Base-by-base conservation (phyloP, 2,888 invertebrate species). In the Lasius fuliginosus region DNA sequence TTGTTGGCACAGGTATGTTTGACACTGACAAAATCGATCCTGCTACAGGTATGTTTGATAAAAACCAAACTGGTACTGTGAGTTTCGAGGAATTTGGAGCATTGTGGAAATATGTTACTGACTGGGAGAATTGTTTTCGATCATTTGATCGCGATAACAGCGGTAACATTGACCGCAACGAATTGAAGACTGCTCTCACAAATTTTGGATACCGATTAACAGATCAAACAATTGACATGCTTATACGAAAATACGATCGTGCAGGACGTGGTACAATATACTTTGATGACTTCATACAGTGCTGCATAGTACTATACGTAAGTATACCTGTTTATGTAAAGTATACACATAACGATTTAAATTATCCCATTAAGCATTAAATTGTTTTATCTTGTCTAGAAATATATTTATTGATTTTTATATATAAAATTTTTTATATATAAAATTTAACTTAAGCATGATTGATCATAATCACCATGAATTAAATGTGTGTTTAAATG, bases 241-340 rank as follows among this genome's bases (percentile, higher is more conserved):
- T 99, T 92, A 96, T 99, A 76, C 96, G 97, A 90, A 99, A 99
- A 95, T 99, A 99, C 95, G 99, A 99, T 95, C 96, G 99, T 89
- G 97, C 97, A 92, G 99, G 99, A n/a, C 96, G 96, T 75, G 98
- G 98, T 49, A 98, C 97, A 9, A 98, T 99, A 91, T 96, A 98
- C 77, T 99, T 99, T 95, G 99, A 99, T 95, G 99, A 99, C 95
- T 99, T 99, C 94, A 99, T 99, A 90, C 99, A 99, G 94, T 98
- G 99, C 94, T 99, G 99, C 94, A 97, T 99, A 87, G 97, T 98
- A 77, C 95, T 99, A 93, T 98, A 99, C 96, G 99, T 99, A 96
- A 97, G 98, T 97, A 93, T 90, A 65, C 42, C 74, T 83, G 18
- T 18, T 53, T 49, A 15, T 46, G 12, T 40, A 9, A 40, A 40